Evolutionary conservation across 1,140 invertebrate genomes (phyloP).

Genomic region (Araneus ventricosus): DNA sequence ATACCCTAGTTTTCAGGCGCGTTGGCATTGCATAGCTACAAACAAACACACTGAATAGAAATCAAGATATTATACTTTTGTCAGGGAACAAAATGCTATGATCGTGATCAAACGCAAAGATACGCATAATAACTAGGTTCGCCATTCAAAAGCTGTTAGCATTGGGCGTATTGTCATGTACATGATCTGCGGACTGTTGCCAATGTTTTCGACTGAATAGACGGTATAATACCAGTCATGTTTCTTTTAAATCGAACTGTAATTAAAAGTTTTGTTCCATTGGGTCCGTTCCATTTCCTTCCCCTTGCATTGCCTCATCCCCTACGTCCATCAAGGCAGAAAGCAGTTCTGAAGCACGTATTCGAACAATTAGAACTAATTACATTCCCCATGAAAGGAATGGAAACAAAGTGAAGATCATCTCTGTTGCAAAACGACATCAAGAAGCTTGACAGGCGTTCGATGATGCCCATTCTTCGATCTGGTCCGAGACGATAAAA

Average conservation of each 20-base stretch:
- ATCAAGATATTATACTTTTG: neutral
- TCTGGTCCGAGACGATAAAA: neutral
- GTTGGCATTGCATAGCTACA: neutral
- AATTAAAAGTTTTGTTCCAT: constrained; percentile 40
- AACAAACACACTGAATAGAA: neutral
- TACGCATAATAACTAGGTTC: constrained; percentile 1
- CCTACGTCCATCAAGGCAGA: constrained; percentile 30
- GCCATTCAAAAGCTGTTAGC: constrained; percentile 22
- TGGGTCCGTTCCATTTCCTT: neutral
- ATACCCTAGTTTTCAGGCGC: neutral
- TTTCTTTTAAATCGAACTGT: constrained; percentile 14
- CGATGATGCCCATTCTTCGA: constrained; percentile 28
- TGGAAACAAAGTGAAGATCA: constrained; percentile 50
- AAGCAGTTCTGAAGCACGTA: constrained; percentile 37
- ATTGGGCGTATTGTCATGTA: constrained; percentile 22
- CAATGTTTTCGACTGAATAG: neutral
- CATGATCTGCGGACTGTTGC: neutral
- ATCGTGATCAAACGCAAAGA: neutral
- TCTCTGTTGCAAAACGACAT: constrained; percentile 31
- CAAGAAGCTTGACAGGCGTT: constrained; percentile 20
- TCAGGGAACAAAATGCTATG: neutral
- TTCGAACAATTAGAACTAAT: constrained; percentile 60
- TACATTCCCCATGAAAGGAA: constrained; percentile 24
- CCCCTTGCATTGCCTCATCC: neutral
- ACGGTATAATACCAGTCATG: constrained; percentile 7